A percentile compares a stretch with the other conserved stretches of the same genome.
Evolutionary conservation across 2,888 invertebrate genomes (phyloP).

Genomic region (Parnassius glacialis): DNA sequence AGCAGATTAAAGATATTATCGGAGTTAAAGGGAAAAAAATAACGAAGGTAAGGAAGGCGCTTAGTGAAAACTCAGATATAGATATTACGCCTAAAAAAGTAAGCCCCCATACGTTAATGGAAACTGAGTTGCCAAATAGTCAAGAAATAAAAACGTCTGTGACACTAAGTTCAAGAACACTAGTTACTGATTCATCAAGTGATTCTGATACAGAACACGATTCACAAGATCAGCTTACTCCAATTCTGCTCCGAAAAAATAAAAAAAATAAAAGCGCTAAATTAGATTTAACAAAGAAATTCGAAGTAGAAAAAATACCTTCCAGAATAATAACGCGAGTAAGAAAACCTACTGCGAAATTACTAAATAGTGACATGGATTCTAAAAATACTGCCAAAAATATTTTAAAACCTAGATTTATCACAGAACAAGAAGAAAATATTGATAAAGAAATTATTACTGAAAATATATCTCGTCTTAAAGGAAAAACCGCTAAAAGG

Average conservation of each 20-base stretch:
- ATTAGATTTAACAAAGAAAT: constrained; percentile 54
- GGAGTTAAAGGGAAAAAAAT: constrained; percentile 34
- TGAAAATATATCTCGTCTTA: constrained; percentile 58
- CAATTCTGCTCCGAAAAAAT: constrained; percentile 43
- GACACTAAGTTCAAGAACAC: constrained; percentile 34
- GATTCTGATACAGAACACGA: constrained; percentile 58
- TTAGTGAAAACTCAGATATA: constrained; percentile 56
- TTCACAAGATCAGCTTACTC: constrained; percentile 48
- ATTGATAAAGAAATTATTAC: constrained; percentile 56
- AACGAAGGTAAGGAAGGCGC: constrained; percentile 5
- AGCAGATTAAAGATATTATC: constrained; percentile 44
- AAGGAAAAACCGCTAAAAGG: constrained; percentile 43
- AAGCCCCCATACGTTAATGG: constrained; percentile 46
- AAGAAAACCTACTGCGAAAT: constrained; percentile 59
- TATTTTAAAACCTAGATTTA: constrained; percentile 49
- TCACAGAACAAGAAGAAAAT: constrained; percentile 52
- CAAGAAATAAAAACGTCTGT: constrained; percentile 65
- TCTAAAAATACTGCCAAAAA: constrained; percentile 38
- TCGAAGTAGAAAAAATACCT: constrained; percentile 52
- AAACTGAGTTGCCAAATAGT: constrained; percentile 60
- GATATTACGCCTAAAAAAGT: constrained; percentile 59
- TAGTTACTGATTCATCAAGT: constrained; percentile 51
- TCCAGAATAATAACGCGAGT: constrained; percentile 58
- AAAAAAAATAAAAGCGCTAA: constrained; percentile 38
- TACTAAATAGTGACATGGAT: constrained; percentile 37